These are phyloP conservation scores for Typhlichthys subterraneus DNA, from an alignment of 2,797 vertebrate species.

Conservation along the genomic window DNA sequence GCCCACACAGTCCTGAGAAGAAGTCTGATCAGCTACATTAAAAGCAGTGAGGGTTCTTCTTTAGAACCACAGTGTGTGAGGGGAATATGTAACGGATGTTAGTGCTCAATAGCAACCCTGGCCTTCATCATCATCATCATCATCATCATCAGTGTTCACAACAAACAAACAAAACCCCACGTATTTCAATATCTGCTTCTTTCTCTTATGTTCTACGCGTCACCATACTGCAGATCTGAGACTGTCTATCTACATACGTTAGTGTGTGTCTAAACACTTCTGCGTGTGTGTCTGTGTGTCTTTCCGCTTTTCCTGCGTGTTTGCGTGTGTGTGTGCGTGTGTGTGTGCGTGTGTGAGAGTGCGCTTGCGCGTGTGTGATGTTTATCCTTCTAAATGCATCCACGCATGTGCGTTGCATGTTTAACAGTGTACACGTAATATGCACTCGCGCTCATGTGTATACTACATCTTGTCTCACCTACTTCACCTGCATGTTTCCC, in stretches of 20 bases:
- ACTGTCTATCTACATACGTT: constrained; percentile 3
- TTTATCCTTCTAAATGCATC: constrained; percentile 11
- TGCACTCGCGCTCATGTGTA: neutral
- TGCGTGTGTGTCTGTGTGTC: constrained; percentile 1
- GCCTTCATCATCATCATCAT: neutral
- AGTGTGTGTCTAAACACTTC: neutral
- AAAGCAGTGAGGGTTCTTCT: too few species aligned
- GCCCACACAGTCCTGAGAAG: constrained; percentile 15
- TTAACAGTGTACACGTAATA: neutral
- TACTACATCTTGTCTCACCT: neutral
- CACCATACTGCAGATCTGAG: constrained; percentile 46
- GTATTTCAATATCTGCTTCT: constrained; percentile 8
- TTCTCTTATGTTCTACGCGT: constrained; percentile 38
- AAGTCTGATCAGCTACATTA: constrained; percentile 13
- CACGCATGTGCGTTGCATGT: neutral
- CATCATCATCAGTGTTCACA: neutral
- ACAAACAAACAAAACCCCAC: neutral
- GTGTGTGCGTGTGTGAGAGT: constrained; percentile 3
- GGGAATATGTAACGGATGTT: too few species aligned
- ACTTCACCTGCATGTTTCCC: neutral
- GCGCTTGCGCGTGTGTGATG: neutral
- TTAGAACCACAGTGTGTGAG: too few species aligned
- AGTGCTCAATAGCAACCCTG: too few species aligned
- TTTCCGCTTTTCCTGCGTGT: neutral
- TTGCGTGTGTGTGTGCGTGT: too few species aligned